Percentiles rank a stretch among this genome's conserved stretches.
These are phyloP conservation scores for Nudaria mundana DNA, from an alignment of 2,888 invertebrate species.

Conservation along the genomic window DNA sequence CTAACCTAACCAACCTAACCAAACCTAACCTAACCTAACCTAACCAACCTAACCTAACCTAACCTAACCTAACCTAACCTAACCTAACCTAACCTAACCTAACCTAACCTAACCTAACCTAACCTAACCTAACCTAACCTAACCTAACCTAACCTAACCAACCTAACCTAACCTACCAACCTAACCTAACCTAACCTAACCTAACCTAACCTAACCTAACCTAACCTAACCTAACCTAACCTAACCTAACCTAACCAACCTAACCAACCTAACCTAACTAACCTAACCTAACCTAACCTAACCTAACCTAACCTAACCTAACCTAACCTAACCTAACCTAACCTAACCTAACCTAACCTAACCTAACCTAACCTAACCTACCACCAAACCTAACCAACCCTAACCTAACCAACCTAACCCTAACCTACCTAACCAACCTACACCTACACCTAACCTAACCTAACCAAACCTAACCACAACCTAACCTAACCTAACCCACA, in stretches of 20 bases:
- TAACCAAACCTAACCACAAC: conserved; percentile 20
- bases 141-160: conserved; percentile 24
- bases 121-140: conserved; percentile 26
- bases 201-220: conserved; percentile 21
- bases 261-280: conserved; percentile 19
- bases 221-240: conserved; percentile 21
- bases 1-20: conserved; percentile 16
- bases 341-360: conserved; percentile 24
- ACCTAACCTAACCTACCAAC: conserved; percentile 25
- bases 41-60: no score
- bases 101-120: conserved; percentile 28
- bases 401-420: conserved; percentile 24
- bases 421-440: conserved; percentile 23
- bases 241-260: conserved; percentile 19
- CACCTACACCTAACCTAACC: conserved; percentile 24
- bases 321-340: conserved; percentile 23
- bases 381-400: conserved; percentile 24
- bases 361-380: conserved; percentile 29
- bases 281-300: conserved; percentile 24
- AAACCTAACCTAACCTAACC: conserved; percentile 24
- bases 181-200: conserved; percentile 25
- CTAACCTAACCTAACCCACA: conserved; percentile 21
- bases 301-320: conserved; percentile 23
- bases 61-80: conserved; percentile 22
- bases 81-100: conserved; percentile 23